A percentile compares a stretch with the other conserved stretches of the same genome.
These are phyloP conservation scores for Cynoglossus semilaevis DNA, from an alignment of 2,113 vertebrate species.

Conservation along the genomic window DNA sequence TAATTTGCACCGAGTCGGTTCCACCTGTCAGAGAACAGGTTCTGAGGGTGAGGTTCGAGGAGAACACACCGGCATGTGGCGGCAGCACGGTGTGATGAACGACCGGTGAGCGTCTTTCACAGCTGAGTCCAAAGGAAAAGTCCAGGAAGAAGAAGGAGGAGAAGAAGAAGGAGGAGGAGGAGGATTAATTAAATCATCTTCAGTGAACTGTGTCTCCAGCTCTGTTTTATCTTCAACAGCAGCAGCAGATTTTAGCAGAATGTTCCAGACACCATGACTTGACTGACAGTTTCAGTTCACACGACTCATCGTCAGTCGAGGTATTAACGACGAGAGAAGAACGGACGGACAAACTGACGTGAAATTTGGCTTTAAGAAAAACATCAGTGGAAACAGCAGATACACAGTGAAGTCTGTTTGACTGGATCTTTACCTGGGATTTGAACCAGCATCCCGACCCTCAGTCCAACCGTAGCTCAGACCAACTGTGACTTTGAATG, in stretches of 20 bases:
- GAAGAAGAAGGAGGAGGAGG: slow-evolving; percentile 18
- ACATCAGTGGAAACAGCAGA: too few relatives aligned
- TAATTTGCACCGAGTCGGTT: slow-evolving; percentile 55
- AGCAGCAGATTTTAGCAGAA: background rate
- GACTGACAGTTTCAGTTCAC: slow-evolving; percentile 10
- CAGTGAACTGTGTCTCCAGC: slow-evolving; percentile 2
- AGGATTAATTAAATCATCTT: too few relatives aligned
- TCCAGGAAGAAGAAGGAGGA: slow-evolving; percentile 19
- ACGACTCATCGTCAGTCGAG: background rate
- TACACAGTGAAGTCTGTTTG: too few relatives aligned
- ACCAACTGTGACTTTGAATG: too few relatives aligned
- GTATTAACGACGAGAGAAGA: too few relatives aligned
- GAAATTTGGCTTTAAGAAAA: too few relatives aligned
- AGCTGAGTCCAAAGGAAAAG: too few relatives aligned
- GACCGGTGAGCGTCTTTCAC: slow-evolving; percentile 26
- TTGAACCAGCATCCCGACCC: too few relatives aligned
- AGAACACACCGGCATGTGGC: slow-evolving; percentile 63
- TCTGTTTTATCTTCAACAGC: slow-evolving; percentile 15
- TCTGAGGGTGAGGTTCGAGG: slow-evolving; percentile 27
- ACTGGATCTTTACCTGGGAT: too few relatives aligned
- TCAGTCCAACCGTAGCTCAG: too few relatives aligned
- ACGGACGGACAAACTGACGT: too few relatives aligned
- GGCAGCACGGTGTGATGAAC: slow-evolving; percentile 49
- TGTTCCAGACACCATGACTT: background rate
- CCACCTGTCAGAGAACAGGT: slow-evolving; percentile 56